Base-by-base conservation (phyloP, 2,113 vertebrate species). In the Equus przewalskii region DNA sequence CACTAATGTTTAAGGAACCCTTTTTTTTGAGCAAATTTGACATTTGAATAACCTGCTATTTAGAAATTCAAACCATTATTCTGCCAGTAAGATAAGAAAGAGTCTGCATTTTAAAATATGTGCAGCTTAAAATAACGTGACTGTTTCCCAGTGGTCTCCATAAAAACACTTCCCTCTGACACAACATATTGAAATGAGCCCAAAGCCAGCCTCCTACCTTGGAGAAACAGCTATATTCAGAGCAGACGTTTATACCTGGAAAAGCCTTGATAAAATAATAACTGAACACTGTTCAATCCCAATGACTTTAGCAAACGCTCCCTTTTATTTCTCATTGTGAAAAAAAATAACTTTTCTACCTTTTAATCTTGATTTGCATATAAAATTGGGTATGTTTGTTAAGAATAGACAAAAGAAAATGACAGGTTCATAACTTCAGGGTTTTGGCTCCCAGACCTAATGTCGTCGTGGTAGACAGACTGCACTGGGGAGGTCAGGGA, bases 21-120 rank as follows among this genome's bases (percentile, higher is more conserved):
- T 75, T 79, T 26, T 72, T 89, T 65, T 70, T 58, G 33, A 78
- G 56, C 44, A 81, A 62, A 83, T 79, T 9, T 96, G 76, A 95
- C 36, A 78, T 80, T 44, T 75, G 54, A 86, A 78, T 90, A 36
- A 11, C 33, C 30, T 81, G 73, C 49, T 80, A 41, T 73, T 95
- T 83, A 88, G 70, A 95, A 88, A 96, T 89, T 86, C n/a, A 76
- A 89, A 69, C 54, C 88, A 15, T 26, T 81, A 56, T 78, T 78
- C 36, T 60, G 11, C 36, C 44, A 83, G 46, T n/a, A 28, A 8
- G 18, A 7, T 78, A 79, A 96, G 9, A 11, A 67, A 79, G 54
- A 73, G 60, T 64, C 15, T 72, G 60, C 13, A 81, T 46, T 88
- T 85, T 7, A 86, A 76, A 81, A 88, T 60, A 83, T 7, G 44